Evolutionary conservation across 2,797 vertebrate genomes (phyloP).

Genomic region (Apogon talboti): DNA sequence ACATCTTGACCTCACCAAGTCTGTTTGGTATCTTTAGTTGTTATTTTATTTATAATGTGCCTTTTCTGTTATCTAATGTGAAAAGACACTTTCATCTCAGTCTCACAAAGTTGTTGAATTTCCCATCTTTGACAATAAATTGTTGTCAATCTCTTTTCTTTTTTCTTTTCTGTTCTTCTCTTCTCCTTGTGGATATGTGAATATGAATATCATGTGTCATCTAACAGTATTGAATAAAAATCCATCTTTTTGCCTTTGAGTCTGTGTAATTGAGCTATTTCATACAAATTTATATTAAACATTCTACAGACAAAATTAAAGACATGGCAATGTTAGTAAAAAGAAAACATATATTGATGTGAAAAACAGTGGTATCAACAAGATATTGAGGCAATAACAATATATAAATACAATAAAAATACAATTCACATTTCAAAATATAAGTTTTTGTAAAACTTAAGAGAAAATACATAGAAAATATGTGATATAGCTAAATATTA

Average conservation of each 20-base stretch:
- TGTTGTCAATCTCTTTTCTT: conserved; percentile 16
- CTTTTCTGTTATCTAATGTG: conserved; percentile 71
- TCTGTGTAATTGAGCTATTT: conserved; percentile 6
- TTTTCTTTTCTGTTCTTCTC: conserved; percentile 24
- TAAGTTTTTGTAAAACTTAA: too few relatives aligned
- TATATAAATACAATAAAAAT: too few relatives aligned
- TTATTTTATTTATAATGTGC: conserved; percentile 73
- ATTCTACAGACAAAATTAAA: background rate
- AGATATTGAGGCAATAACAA: too few relatives aligned
- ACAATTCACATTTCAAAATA: too few relatives aligned
- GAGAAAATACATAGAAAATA: too few relatives aligned
- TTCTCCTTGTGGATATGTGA: conserved; percentile 39
- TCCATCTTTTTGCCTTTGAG: conserved; percentile 22
- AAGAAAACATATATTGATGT: too few relatives aligned
- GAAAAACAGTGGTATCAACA: too few relatives aligned
- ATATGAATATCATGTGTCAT: conserved; percentile 51
- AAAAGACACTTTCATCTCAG: conserved; percentile 54
- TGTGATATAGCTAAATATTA: too few relatives aligned
- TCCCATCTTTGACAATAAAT: conserved; percentile 18
- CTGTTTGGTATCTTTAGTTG: conserved; percentile 28
- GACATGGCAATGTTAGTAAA: too few relatives aligned
- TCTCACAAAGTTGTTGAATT: too few relatives aligned
- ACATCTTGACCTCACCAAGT: conserved; percentile 46
- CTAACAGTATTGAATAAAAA: conserved; percentile 75
- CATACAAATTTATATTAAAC: background rate